Percentiles rank a stretch among this genome's conserved stretches.
These are phyloP conservation scores for Sebastes minor DNA, from an alignment of 2,797 vertebrate species.

Conservation along the genomic window DNA sequence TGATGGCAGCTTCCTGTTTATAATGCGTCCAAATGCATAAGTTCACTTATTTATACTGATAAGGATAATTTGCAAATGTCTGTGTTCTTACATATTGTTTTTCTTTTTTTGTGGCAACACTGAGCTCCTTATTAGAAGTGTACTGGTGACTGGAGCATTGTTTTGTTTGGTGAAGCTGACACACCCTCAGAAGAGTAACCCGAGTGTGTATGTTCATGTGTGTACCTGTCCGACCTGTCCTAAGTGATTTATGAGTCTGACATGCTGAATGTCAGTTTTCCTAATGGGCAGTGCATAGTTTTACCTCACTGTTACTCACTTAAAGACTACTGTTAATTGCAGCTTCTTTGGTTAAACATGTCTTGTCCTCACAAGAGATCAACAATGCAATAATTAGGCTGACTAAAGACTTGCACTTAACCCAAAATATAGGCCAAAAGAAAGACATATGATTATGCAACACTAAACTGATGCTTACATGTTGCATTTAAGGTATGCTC, in stretches of 20 bases:
- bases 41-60: background rate
- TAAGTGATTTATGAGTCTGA: slow-evolving; percentile 42
- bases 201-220: slow-evolving; percentile 49
- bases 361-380: background rate
- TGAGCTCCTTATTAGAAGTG: background rate
- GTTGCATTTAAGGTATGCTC: background rate
- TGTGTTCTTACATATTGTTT: background rate
- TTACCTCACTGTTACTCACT: background rate
- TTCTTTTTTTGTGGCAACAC: background rate
- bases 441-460: background rate
- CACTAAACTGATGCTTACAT: background rate
- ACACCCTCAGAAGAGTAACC: slow-evolving; percentile 56
- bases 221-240: slow-evolving; percentile 70
- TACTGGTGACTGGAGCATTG: background rate
- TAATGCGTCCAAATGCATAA: background rate
- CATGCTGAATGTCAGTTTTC: slow-evolving; percentile 19
- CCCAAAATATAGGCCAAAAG: background rate
- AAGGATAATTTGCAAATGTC: background rate
- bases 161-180: slow-evolving; percentile 41
- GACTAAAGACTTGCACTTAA: background rate
- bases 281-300: background rate
- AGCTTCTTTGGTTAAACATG: background rate
- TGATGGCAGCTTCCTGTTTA: background rate
- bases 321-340: background rate
- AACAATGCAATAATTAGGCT: background rate